Conservation (phyloP, 2,113 vertebrate species). For the Podarcis muralis region DNA sequence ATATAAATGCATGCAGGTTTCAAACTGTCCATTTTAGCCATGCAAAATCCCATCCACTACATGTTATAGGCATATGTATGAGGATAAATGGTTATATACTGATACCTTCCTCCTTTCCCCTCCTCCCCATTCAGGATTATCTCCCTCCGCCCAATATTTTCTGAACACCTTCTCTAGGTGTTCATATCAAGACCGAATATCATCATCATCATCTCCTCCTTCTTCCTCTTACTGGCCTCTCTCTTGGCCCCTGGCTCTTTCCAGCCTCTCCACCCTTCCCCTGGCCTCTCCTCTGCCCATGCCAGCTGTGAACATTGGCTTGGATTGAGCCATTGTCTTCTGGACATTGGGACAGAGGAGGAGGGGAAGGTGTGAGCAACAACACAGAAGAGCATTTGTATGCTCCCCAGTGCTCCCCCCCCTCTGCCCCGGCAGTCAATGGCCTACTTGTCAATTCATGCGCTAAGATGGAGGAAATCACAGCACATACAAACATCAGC, state of each 20-base stretch:
- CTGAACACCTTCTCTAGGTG: not conserved
- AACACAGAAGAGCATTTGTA: constrained; percentile 76
- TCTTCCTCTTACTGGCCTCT: not conserved
- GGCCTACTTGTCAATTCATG: constrained; percentile 84
- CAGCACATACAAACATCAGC: constrained; percentile 70
- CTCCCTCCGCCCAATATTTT: not conserved
- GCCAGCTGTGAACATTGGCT: constrained; percentile 82
- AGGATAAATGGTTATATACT: not conserved
- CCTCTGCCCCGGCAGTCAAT: constrained; percentile 74
- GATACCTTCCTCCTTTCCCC: not conserved
- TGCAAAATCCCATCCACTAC: not conserved
- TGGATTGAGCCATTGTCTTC: constrained; percentile 79
- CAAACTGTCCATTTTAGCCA: not conserved
- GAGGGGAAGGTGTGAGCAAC: constrained; percentile 78
- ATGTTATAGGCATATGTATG: not conserved
- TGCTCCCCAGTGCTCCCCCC: constrained; percentile 64
- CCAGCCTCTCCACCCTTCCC: constrained; percentile 1
- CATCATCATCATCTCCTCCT: not conserved
- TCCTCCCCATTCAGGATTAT: not conserved
- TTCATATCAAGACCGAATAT: not conserved
- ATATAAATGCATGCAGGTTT: accelerated
- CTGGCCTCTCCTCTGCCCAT: constrained; percentile 53
- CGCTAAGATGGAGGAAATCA: constrained; percentile 78
- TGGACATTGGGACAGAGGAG: constrained; percentile 42
- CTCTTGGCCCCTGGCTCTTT: not conserved